Evolutionary conservation across 1,140 invertebrate genomes (phyloP).

Genomic region (Cylas formicarius): DNA sequence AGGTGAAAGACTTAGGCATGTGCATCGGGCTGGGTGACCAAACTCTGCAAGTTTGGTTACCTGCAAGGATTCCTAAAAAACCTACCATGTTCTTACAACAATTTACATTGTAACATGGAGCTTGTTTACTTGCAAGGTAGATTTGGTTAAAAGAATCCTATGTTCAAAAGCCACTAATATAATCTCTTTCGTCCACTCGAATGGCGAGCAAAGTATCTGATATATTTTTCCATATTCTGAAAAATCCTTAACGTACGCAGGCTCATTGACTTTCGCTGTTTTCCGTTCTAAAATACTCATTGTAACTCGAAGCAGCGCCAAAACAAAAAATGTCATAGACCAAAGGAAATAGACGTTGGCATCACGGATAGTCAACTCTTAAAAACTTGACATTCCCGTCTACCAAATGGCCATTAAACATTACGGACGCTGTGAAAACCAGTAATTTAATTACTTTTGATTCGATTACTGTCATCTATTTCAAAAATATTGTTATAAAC

Average conservation of each 20-base stretch:
- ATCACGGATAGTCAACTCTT: too few species aligned
- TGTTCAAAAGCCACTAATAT: slow-evolving; percentile 37
- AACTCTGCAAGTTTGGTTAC: slow-evolving; percentile 40
- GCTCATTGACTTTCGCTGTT: too few species aligned
- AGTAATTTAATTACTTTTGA: too few species aligned
- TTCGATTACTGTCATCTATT: too few species aligned
- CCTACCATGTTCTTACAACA: slow-evolving; percentile 7
- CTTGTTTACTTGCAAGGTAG: slow-evolving; percentile 26
- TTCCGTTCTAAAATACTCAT: too few species aligned
- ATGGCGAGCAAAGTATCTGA: slow-evolving; percentile 35
- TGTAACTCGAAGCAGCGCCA: too few species aligned
- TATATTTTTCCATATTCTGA: slow-evolving; percentile 34
- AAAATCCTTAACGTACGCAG: slow-evolving; percentile 27
- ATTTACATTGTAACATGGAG: slow-evolving; percentile 1
- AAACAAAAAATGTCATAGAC: too few species aligned
- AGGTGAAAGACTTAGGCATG: slow-evolving; percentile 53
- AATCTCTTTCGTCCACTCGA: slow-evolving; percentile 39
- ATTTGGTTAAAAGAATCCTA: slow-evolving; percentile 32
- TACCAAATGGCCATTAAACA: too few species aligned
- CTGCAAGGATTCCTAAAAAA: slow-evolving; percentile 30
- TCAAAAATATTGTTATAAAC: too few species aligned
- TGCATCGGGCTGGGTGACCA: slow-evolving; percentile 46
- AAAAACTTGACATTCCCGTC: too few species aligned
- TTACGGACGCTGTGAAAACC: too few species aligned
- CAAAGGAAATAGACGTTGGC: too few species aligned